phyloP scores from a whole-genome alignment of 2,797 vertebrate species.

The Coregonus ussuriensis region DNA sequence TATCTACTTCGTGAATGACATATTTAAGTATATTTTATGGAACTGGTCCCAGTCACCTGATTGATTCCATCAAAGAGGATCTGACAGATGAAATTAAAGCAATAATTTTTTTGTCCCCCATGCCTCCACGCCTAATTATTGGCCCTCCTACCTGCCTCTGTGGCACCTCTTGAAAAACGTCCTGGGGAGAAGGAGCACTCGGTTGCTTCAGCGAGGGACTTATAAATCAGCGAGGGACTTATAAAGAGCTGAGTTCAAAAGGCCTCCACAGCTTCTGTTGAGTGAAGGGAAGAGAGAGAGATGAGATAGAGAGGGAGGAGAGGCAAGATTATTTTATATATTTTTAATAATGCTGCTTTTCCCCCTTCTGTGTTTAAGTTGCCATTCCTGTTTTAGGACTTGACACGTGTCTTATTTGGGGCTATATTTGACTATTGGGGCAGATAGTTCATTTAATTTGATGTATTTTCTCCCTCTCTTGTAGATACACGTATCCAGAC shows the following conservation, averaged over 20 bases:
- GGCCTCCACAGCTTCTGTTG: constrained; percentile 25
- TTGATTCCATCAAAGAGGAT: constrained; percentile 24
- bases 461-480: constrained; percentile 13
- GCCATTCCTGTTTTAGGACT: constrained; percentile 16
- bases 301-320: not conserved
- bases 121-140: constrained; percentile 45
- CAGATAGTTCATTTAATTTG: constrained; percentile 9
- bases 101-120: constrained; percentile 38
- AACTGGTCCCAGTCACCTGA: not conserved
- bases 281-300: constrained; percentile 21
- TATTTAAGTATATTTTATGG: not conserved
- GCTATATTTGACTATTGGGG: constrained; percentile 6
- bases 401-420: constrained; percentile 18
- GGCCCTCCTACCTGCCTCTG: constrained; percentile 26
- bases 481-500: constrained; percentile 94
- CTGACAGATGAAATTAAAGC: constrained; percentile 13
- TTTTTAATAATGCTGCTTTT: constrained; percentile 18
- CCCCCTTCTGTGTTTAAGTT: constrained; percentile 13
- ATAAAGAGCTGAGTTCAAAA: constrained; percentile 32
- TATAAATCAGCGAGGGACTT: constrained; percentile 8
- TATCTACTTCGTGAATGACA: not conserved
- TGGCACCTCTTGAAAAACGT: constrained; percentile 37
- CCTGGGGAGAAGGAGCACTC: constrained; percentile 27
- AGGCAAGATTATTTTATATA: constrained; percentile 23
- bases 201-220: constrained; percentile 18